Percentiles rank a stretch among this genome's conserved stretches.
Evolutionary conservation across 2,797 vertebrate genomes (phyloP).

Genomic region (Melanitta fusca): DNA sequence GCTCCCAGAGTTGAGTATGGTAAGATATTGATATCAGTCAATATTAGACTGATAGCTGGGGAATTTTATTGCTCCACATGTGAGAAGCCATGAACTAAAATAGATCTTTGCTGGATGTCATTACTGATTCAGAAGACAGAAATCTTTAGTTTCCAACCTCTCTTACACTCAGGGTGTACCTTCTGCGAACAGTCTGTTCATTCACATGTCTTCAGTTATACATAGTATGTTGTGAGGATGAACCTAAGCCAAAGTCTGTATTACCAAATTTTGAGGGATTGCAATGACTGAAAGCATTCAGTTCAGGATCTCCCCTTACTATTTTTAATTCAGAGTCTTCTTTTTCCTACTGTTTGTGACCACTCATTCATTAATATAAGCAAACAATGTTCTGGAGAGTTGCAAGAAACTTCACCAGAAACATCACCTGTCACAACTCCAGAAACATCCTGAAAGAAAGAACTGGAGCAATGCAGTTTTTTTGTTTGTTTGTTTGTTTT

Average conservation of each 20-base stretch:
- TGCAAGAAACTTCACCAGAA: neutral
- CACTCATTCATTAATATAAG: neutral
- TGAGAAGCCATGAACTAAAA: neutral
- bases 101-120: neutral
- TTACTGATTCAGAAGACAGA: neutral
- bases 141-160: neutral
- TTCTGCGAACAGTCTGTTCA: neutral
- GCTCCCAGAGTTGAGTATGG: neutral
- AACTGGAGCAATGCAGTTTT: neutral
- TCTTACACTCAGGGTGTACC: neutral
- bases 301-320: neutral
- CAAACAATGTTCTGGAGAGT: neutral
- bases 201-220: neutral
- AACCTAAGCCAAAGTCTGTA: neutral
- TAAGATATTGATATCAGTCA: neutral
- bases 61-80: neutral
- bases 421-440: neutral
- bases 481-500: neutral
- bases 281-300: neutral
- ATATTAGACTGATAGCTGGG: neutral
- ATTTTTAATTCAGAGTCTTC: neutral
- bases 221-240: rapidly evolving
- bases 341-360: neutral
- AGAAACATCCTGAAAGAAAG: neutral
- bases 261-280: neutral